Conservation (phyloP, 2,888 invertebrate genomes). For the Tenthredo livida region DNA sequence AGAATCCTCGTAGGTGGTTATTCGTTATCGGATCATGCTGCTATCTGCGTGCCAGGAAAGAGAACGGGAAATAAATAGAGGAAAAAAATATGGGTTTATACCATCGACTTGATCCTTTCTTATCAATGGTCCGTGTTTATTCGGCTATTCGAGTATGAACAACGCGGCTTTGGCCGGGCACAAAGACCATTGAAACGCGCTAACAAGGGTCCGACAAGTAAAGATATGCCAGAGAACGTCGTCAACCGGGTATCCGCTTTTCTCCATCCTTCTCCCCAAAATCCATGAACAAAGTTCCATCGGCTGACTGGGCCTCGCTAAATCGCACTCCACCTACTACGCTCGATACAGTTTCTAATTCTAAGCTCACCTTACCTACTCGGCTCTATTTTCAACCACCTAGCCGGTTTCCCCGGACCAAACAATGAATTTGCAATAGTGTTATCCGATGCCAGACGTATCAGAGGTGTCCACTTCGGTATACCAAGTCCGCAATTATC, state of each 20-base stretch:
- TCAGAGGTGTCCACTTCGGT: too few relatives aligned
- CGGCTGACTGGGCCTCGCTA: constrained; percentile 10
- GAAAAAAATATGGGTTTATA: not conserved
- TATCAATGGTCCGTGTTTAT: constrained; percentile 45
- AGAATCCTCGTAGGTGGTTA: not conserved
- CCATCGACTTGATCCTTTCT: constrained; percentile 19
- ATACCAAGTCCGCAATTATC: not conserved
- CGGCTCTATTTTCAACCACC: not conserved
- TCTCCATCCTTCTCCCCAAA: not conserved
- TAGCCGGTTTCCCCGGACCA: not conserved
- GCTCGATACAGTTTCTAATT: constrained; percentile 38
- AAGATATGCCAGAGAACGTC: constrained; percentile 41
- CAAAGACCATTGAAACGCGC: constrained; percentile 64
- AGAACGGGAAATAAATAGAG: not conserved
- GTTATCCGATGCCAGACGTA: not conserved
- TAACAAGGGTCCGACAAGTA: constrained; percentile 66
- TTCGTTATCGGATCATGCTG: not conserved
- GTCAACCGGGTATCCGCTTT: constrained; percentile 22
- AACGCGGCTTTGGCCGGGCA: constrained; percentile 47
- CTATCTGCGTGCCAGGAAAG: not conserved
- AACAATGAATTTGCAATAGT: not conserved
- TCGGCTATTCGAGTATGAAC: constrained; percentile 46
- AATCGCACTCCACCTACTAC: not conserved
- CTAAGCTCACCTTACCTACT: not conserved
- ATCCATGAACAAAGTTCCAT: constrained; percentile 36